phyloP scores from a whole-genome alignment of 2,888 invertebrate species.

The Eupithecia vulgata region DNA sequence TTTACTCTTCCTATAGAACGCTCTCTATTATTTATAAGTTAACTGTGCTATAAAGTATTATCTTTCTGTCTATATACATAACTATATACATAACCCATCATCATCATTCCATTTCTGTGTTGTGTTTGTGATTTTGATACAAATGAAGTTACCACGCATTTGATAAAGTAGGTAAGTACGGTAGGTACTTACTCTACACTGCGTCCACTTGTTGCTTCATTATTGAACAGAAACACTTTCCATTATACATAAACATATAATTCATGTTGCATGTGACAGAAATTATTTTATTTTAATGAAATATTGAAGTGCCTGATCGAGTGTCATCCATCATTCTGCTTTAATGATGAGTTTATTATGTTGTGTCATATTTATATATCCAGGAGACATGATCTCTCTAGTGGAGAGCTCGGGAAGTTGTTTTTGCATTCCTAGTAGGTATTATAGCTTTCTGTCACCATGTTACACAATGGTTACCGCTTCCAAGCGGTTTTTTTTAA shows the following conservation, averaged over 20 bases:
- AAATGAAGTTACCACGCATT: conserved; percentile 21
- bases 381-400: conserved; percentile 71
- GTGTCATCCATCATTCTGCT: conserved; percentile 63
- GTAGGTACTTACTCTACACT: background rate
- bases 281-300: conserved; percentile 39
- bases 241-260: conserved; percentile 10
- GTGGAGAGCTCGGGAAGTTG: conserved; percentile 84
- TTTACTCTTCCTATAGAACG: conserved; percentile 45
- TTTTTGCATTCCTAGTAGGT: conserved; percentile 60
- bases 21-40: conserved; percentile 27
- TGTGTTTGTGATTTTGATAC: conserved; percentile 37
- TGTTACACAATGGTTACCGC: conserved; percentile 56
- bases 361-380: conserved; percentile 55
- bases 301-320: conserved; percentile 57
- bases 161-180: background rate
- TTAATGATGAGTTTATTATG: conserved; percentile 48
- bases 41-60: background rate
- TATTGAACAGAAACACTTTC: conserved; percentile 20
- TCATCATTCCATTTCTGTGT: conserved; percentile 39
- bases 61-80: conserved; percentile 43
- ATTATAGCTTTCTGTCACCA: conserved; percentile 76
- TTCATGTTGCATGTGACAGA: conserved; percentile 75
- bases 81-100: conserved; percentile 43
- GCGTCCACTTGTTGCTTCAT: conserved; percentile 28
- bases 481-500: conserved; percentile 49